Base-by-base conservation (phyloP, 2,888 invertebrate genomes). In the Phania funesta region DNA sequence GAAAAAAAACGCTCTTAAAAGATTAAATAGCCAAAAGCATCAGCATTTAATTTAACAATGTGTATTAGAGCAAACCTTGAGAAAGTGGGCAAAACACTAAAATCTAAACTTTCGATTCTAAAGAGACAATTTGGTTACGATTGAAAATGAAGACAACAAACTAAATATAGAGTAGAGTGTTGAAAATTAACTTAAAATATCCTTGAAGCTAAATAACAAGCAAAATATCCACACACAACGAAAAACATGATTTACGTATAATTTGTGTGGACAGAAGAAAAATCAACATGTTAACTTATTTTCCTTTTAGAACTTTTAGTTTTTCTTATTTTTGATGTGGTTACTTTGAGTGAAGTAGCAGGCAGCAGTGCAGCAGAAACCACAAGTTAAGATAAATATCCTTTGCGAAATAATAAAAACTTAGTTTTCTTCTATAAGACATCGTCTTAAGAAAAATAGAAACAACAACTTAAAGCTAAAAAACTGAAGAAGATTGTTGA, bases 161-260 rank as follows among this genome's bases (percentile, higher is more conserved):
- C 29, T 24, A 16, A 44, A 2, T n/a, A 11, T 18, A 52, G 38
- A 24, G 16, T 22, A 50, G 32, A 74, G 68, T 75, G 75, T 64
- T 46, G 52, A 56, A 71, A 71, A 71, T 78, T 67, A 62, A 79
- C 52, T 62, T 41, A 62, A 74, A 79, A 74, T 67, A 67, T 67
- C 79, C 79, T 74, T 62, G 54, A 68, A 74, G 67, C 67, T 38
- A 79, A 60, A 74, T 29, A 68, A 46, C 52, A 67, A 64, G 54
- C 52, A 67, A 73, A 73, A 50, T 13, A n/a, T n/a, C n/a, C n/a
- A n/a, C n/a, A n/a, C n/a, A n/a, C n/a, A 50, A 67, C 67, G 74
- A 79, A 71, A 67, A 79, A 60, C 38, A 41, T 79, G 73, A 70
- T 79, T 79, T 67, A 73, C 73, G 41, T 73, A 65, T 50, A 73